Evolutionary conservation across 35 echinoderm and acorn worm genomes (phyloP), one percentile per base, ranked within the genome.

Genomic region (Ophiothrix spiculata): DNA sequence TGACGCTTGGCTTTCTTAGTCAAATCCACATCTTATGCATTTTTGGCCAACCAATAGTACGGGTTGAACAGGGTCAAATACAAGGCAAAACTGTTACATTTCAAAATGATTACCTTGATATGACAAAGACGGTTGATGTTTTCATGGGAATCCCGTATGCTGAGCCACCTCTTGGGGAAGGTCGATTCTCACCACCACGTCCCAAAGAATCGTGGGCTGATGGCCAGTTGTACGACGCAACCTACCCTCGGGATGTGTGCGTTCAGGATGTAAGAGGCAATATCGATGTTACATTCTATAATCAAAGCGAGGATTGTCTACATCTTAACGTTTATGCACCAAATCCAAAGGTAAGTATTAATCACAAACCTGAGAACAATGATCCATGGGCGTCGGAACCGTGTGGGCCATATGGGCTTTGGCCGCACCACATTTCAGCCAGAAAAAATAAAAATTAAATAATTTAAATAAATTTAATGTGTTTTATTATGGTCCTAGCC

Each of bases 131-230:
- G 0, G 75, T 95, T 1, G 93, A 90, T 74, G 84, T 95, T 25
- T 95, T 86, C 75, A 83, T 56, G 73, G 84, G 88, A 4, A 84
- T 95, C 36, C 93, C 93, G 12, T 95, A 87, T 39, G 93, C 93
- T 0, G 84, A 95, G 19, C 88, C 93, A 69, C 93, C 93, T 0
- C 79, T 91, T 4, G 93, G 85, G 40, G 36, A 90, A 45, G 74
- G 91, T 0, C 84, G 93, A 0, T 95, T 91, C 38, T 41, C 39
- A 6, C 79, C 78, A 10, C 93, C 93, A 10, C 78, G 82, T 1
- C 84, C 84, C 3, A 79, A 87, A 19, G 78, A 60, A 4, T 39
- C 84, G 2, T 88, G 88, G 84, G 25, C 23, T n/a, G 84, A 77
- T 3, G 64, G 77, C 29, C 16, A 69, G 2, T 15, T 69, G 6